Percentiles rank a stretch among this genome's conserved stretches.
Conservation (phyloP, 2,797 vertebrate species). For the Oreortyx pictus region DNA sequence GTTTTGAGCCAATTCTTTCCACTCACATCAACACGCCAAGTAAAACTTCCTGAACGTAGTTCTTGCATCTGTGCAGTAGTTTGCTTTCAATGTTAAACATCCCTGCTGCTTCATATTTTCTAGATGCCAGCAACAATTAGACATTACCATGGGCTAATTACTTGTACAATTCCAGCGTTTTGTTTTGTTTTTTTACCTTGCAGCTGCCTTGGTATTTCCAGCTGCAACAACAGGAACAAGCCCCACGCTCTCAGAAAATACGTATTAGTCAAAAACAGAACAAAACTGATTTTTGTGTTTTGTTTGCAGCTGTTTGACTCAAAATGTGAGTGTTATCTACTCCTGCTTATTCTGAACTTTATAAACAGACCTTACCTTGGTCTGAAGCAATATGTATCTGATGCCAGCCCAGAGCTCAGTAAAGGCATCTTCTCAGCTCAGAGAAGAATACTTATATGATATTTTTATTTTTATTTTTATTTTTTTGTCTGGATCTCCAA, state of each 20-base stretch:
- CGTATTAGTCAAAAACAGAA: constrained; percentile 55
- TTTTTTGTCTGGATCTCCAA: background rate
- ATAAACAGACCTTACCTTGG: background rate
- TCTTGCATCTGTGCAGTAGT: constrained; percentile 57
- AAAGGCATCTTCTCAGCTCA: background rate
- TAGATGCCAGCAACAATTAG: constrained; percentile 62
- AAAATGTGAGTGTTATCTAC: constrained; percentile 30
- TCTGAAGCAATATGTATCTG: background rate
- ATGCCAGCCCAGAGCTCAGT: background rate
- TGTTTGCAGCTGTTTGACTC: constrained; percentile 48
- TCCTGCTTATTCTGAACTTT: background rate
- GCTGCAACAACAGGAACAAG: constrained; percentile 64
- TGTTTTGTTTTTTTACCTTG: constrained; percentile 41
- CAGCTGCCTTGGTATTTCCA: constrained; percentile 40
- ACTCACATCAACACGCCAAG: background rate
- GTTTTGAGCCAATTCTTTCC: background rate
- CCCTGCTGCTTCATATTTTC: constrained; percentile 16
- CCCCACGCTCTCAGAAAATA: constrained; percentile 31
- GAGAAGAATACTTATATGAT: background rate
- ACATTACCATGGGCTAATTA: constrained; percentile 55
- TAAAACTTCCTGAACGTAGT: constrained; percentile 42
- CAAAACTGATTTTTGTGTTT: constrained; percentile 10
- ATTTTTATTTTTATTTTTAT: background rate
- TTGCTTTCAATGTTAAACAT: constrained; percentile 58
- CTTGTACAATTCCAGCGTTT: constrained; percentile 10